Evolutionary conservation across 2,888 invertebrate genomes (phyloP), one percentile per base, ranked within the genome.

Genomic region (Augiades crinisus): DNA sequence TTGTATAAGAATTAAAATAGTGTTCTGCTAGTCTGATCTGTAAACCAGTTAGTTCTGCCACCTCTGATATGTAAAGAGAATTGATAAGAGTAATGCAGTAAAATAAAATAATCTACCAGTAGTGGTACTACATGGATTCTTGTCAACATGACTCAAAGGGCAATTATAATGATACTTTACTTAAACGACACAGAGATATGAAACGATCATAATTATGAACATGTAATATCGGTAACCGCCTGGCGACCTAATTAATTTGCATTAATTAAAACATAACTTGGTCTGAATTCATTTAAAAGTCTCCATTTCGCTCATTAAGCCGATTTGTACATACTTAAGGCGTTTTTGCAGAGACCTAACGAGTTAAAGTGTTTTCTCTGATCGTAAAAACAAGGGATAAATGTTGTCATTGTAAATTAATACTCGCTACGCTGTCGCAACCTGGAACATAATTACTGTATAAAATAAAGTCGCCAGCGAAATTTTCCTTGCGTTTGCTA

Each of bases 161-260:
- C 30, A 36, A 14, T 50, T 50, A 50, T 27, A 50, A 50, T 30
- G 24, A 44, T 50, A 50, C 30, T 50, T 50, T 50, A 50, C 14
- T 12, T 27, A 14, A 34, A 33, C 27, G 36, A 31, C 37, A 21
- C 16, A 31, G 30, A 30, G 21, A 51, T 44, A 44, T 44, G 37
- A 21, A 51, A 44, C 31, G 43, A 5, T 44, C 51, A 36, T 44
- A 37, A 51, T 38, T 51, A 44, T 44, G 37, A 22, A 31, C 44
- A 44, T 44, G 16, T 38, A 37, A 51, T 44, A 51, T 50, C 37
- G 10, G 30, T 37, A 21, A 37, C 30, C 19, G 30, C 17, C 30
- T 16, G 50, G 30, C 44, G 50, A 44, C 50, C 50, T 51, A 51
- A 51, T 51, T 51, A 44, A 51, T 44, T 51, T 44, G 37, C 44